Conservation (phyloP, 2,113 vertebrate species). For the Delphinus delphis region DNA sequence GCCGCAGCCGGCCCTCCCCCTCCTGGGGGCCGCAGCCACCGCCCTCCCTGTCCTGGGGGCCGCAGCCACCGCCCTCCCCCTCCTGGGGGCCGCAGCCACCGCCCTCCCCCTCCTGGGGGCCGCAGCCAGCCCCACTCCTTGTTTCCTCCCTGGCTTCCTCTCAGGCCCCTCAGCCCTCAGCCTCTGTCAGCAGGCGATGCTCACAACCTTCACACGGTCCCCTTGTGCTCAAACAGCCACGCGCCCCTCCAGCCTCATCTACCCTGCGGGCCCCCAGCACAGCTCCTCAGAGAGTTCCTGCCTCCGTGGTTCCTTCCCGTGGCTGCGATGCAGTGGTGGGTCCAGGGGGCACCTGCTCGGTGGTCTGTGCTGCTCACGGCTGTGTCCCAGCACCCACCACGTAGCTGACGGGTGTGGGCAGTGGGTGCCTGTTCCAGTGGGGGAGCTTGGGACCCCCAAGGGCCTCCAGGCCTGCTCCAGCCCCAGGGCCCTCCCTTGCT, state of each 20-base stretch:
- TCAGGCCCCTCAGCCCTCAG: accelerated
- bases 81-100: background rate
- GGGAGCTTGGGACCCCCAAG: accelerated
- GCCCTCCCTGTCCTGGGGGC: too few species aligned
- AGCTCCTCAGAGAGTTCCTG: background rate
- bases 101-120: too few species aligned
- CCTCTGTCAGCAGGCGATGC: accelerated
- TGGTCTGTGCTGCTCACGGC: background rate
- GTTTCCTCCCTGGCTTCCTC: background rate
- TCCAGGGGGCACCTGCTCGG: background rate
- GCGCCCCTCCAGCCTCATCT: background rate
- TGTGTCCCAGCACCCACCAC: accelerated
- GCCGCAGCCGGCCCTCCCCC: background rate
- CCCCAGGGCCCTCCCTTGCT: background rate
- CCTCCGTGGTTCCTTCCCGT: background rate
- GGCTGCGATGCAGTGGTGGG: accelerated
- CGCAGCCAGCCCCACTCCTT: accelerated
- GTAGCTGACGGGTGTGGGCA: background rate
- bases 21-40: background rate
- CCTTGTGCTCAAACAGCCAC: accelerated
- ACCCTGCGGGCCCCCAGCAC: background rate
- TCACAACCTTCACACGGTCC: accelerated
- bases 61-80: background rate
- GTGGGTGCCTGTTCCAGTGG: accelerated
- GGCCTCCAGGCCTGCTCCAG: background rate